These are phyloP conservation scores for Pediacus dermestoides DNA, from an alignment of 2,888 invertebrate species.

Conservation along the genomic window DNA sequence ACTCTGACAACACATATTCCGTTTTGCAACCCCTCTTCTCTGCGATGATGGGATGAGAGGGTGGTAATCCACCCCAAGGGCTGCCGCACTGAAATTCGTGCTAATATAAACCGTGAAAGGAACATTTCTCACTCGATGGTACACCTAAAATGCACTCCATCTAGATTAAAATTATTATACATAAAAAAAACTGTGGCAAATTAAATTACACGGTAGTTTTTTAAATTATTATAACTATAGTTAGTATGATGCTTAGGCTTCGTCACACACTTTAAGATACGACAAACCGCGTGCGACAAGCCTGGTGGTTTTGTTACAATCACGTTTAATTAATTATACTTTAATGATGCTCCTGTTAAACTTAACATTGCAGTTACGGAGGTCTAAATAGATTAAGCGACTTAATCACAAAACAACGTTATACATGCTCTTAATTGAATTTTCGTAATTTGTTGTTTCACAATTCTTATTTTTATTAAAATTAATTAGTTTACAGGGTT, in stretches of 20 bases:
- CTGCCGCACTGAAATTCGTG: slow-evolving; percentile 33
- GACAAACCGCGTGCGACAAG: slow-evolving; percentile 39
- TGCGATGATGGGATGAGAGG: slow-evolving; percentile 41
- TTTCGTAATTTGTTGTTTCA: too few relatives aligned
- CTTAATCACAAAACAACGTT: too few relatives aligned
- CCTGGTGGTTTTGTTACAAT: slow-evolving; percentile 39
- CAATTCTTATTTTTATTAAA: too few relatives aligned
- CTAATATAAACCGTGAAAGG: slow-evolving; percentile 27
- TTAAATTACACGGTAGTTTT: slow-evolving; percentile 7
- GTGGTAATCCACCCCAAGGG: slow-evolving; percentile 41
- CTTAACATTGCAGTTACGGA: slow-evolving; percentile 19
- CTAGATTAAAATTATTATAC: too few relatives aligned
- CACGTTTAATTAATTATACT: slow-evolving; percentile 41
- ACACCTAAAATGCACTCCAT: slow-evolving; percentile 7
- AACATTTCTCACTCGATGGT: slow-evolving; percentile 12
- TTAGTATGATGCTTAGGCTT: too few relatives aligned
- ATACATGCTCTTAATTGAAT: too few relatives aligned
- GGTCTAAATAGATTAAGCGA: slow-evolving; percentile 17
- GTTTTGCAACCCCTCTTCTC: slow-evolving; percentile 29
- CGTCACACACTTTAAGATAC: too few relatives aligned
- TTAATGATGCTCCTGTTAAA: slow-evolving; percentile 36
- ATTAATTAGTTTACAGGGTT: too few relatives aligned
- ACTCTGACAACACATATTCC: slow-evolving; percentile 25
- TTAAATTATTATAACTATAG: too few relatives aligned
- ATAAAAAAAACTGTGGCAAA: too few relatives aligned